These are phyloP conservation scores for Tachina grossa DNA, from an alignment of 2,888 invertebrate genomes.

Conservation along the genomic window DNA sequence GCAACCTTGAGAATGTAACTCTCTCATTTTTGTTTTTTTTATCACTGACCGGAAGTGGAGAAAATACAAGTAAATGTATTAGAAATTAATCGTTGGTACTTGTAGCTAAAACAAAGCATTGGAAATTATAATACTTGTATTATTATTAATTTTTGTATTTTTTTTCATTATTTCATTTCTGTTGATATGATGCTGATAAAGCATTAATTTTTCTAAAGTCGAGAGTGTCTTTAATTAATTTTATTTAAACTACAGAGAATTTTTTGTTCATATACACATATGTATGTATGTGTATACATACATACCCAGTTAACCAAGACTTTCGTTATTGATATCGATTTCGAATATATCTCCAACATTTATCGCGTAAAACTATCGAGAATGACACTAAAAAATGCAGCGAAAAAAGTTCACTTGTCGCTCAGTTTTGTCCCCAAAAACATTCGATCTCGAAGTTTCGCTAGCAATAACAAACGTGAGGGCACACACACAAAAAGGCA, in stretches of 20 bases:
- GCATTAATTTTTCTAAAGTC: neutral
- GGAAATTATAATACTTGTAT: neutral
- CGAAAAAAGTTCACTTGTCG: no score
- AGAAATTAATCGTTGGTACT: constrained; percentile 1
- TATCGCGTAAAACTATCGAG: no score
- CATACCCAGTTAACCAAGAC: no score
- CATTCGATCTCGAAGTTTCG: no score
- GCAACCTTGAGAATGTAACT: constrained; percentile 35
- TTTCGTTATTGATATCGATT: no score
- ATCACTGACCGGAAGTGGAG: constrained; percentile 43
- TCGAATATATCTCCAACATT: no score
- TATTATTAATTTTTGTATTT: neutral
- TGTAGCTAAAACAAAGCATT: neutral
- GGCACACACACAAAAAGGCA: no score
- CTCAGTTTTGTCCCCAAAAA: no score
- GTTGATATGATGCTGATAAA: neutral
- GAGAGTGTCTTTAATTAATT: neutral
- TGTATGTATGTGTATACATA: no score
- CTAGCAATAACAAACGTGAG: no score
- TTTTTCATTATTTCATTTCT: neutral
- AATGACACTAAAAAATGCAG: no score
- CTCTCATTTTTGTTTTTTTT: constrained; percentile 10
- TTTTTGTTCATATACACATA: neutral
- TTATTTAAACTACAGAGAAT: neutral
- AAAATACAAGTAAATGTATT: constrained; percentile 5